phyloP scores from a whole-genome alignment of 2,797 vertebrate genomes.

The Tragopan temminckii region DNA sequence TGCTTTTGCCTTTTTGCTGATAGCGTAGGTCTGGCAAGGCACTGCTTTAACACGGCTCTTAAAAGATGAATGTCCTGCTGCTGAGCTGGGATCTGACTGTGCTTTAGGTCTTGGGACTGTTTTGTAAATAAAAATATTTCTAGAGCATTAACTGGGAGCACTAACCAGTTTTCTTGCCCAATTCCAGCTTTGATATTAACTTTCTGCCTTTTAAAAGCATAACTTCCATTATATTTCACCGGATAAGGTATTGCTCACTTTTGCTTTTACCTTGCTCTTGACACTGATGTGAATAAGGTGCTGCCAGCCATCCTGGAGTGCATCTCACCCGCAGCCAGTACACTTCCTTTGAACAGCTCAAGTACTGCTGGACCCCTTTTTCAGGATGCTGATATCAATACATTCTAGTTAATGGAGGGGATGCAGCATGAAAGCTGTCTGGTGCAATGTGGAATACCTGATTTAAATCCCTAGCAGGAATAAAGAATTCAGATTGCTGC shows the following conservation, averaged over 20 bases:
- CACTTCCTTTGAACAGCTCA: neutral
- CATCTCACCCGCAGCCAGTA: neutral
- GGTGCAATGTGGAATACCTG: neutral
- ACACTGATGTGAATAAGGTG: fast-evolving
- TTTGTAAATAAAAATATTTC: neutral
- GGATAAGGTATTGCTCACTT: neutral
- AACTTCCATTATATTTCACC: neutral
- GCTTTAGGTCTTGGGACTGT: neutral
- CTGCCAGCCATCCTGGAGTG: neutral
- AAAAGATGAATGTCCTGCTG: neutral
- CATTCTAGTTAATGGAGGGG: neutral
- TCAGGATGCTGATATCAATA: neutral
- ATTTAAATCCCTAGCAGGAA: neutral
- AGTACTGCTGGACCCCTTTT: neutral
- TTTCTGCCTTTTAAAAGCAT: neutral
- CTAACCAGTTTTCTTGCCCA: neutral
- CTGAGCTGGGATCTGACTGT: neutral
- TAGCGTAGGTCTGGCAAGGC: neutral
- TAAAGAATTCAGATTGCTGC: neutral
- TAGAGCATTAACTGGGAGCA: neutral
- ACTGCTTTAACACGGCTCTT: neutral
- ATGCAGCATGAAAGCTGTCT: neutral
- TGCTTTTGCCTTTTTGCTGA: neutral
- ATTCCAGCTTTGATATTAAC: neutral
- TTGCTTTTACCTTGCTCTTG: neutral